Evolutionary conservation across 2,888 invertebrate species (phyloP), one percentile per base, ranked within the genome.

Genomic region (Trichogramma evanescens): DNA sequence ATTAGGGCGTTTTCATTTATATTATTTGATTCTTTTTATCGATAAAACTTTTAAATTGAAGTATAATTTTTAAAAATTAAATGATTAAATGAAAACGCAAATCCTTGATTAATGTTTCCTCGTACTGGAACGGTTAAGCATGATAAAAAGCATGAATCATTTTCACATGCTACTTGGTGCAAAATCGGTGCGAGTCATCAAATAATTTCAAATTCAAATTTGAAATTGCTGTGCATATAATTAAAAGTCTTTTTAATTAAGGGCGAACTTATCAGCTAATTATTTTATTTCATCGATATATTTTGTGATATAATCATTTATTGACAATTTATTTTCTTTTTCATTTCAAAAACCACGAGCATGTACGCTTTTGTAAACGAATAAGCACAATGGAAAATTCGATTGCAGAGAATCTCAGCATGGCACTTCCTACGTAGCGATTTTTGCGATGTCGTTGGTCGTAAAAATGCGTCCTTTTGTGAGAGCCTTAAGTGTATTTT

Each of bases 391-490:
- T 50, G 40, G 41, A 42, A 52, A 41, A 42, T 52, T 41, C 6
- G 43, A 10, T 10, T 6, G 66, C 63, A 70, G 70, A 71, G 69
- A 70, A 70, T 72, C 72, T 72, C 69, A 72, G 73, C 71, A 74
- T 75, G 73, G 73, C 72, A 73, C 73, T 73, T 73, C 72, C 72
- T 70, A 67, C 66, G 64, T 66, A 65, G 66, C 62, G 64, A 66
- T 62, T 54, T 64, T 60, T 62, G 54, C 57, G 49, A 61, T 66
- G 48, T 46, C 8, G 62, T 64, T 63, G 64, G 57, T 63, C 38
- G 63, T 67, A 65, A 61, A 66, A 60, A 65, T 68, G 69, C 70
- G 72, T 73, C 73, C 71, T 68, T 74, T 76, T 76, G 76, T 76
- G 77, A 76, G 77, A 74, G 74, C 68, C 72, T 71, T 67, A 69